Percentiles rank a stretch among this genome's conserved stretches.
These are phyloP conservation scores for Antechinus flavipes DNA, from an alignment of 2,113 vertebrate genomes.

Conservation along the genomic window DNA sequence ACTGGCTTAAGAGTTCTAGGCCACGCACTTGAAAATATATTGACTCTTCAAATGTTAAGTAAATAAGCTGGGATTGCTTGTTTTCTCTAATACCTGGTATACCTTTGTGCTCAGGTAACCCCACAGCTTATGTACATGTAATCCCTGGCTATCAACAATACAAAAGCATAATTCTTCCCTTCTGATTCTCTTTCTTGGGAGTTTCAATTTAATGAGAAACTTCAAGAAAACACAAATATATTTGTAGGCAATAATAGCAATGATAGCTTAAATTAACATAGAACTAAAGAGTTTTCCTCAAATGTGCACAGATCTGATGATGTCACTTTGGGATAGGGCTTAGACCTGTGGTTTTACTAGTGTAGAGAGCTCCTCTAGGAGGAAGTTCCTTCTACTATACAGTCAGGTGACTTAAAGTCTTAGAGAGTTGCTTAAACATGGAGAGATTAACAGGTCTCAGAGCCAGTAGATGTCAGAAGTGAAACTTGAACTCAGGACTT, in stretches of 20 bases:
- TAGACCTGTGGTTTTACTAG: neutral
- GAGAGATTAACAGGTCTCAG: neutral
- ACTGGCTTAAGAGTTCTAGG: conserved; percentile 55
- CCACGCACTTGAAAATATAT: neutral
- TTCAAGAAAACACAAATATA: neutral
- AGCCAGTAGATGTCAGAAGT: neutral
- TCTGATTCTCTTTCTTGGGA: neutral
- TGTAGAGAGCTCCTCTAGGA: neutral
- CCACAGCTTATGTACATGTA: neutral
- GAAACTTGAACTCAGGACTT: neutral
- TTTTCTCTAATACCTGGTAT: neutral
- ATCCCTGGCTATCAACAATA: neutral
- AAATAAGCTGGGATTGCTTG: conserved; percentile 21
- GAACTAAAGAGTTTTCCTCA: neutral
- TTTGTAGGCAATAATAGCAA: neutral
- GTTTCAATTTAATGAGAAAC: neutral
- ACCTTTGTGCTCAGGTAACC: neutral
- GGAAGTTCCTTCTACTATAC: neutral
- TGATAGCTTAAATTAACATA: neutral
- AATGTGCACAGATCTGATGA: neutral
- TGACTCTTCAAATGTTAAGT: conserved; percentile 42
- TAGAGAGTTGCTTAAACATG: neutral
- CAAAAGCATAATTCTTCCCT: neutral
- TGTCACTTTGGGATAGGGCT: neutral
- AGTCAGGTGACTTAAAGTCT: neutral